A percentile compares a stretch with the other conserved stretches of the same genome.
Conservation (phyloP, 2,888 invertebrate genomes). For the Eupithecia subumbrata region DNA sequence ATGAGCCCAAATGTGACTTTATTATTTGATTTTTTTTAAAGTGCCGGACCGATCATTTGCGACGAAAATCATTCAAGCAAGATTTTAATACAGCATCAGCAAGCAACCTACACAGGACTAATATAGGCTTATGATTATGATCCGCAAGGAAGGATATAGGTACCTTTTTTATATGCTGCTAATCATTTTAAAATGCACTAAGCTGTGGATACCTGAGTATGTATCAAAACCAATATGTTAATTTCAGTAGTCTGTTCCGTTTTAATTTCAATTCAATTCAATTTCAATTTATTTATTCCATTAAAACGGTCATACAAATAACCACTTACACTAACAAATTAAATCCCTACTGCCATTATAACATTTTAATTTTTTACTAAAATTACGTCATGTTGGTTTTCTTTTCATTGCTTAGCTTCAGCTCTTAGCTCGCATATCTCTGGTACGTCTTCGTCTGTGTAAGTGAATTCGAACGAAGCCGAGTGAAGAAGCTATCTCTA, state of each 20-base stretch:
- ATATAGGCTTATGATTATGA: not conserved
- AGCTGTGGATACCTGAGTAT: not conserved
- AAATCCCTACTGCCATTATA: too few species aligned
- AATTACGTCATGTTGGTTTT: too few species aligned
- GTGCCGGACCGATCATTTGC: not conserved
- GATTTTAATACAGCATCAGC: not conserved
- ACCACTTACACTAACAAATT: not conserved
- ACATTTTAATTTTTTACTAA: too few species aligned
- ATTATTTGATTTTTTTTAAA: not conserved
- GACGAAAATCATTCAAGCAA: not conserved
- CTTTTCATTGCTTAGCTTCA: too few species aligned
- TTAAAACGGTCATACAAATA: not conserved
- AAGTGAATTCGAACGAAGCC: not conserved
- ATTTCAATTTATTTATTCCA: not conserved
- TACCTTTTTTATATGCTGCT: not conserved
- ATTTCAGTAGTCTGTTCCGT: not conserved
- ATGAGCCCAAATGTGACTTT: not conserved
- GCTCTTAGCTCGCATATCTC: too few species aligned
- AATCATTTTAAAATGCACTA: too few species aligned
- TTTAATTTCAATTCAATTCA: not conserved
- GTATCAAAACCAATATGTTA: not conserved
- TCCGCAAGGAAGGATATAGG: too few species aligned
- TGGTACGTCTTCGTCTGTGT: not conserved
- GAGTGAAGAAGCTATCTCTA: not conserved
- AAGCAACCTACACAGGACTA: not conserved